Base-by-base conservation (phyloP, 2,797 vertebrate genomes). In the Sciaenops ocellatus region DNA sequence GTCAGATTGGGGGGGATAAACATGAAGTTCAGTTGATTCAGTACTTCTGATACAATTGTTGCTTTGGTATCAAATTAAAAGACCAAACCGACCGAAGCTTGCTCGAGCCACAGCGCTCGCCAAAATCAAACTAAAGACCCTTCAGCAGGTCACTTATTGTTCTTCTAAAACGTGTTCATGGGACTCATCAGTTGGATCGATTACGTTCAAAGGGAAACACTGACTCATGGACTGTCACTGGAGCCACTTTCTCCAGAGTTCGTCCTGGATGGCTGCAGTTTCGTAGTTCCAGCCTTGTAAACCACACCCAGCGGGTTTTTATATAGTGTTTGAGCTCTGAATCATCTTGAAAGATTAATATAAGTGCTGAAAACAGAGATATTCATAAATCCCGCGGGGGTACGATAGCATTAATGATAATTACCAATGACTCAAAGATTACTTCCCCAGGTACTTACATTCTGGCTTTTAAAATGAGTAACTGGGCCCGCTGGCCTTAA, bases 381-480 rank as follows among this genome's bases (percentile, higher is more conserved):
- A 54, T 34, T 63, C 11, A 34, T 22, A n/a, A 0, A 41, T 54
- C 73, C 77, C 50, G 15, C 11, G 73, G 41, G 73, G 28, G 12
- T 28, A 16, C 55, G 71, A 75, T 16, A 50, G 30, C 44, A 79
- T 61, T 60, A 52, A 50, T 41, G 28, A 56, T 73, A n/a, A 68
- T 52, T 41, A 54, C 18, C 44, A n/a, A 1, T 55, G 68, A 62
- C 42, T 76, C 62, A 56, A 56, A 44, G 51, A 48, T 81, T 44
- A 54, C 63, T 51, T 75, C 76, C 57, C 79, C 51, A 56, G 63
- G 52, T 69, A 56, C 18, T 57, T 3, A 34, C 60, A 70, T 55
- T 60, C 57, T 69, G 82, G 57, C 34, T 48, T 79, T 64, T 56
- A 51, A 59, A 57, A 15, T 3, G 0, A 46, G 60, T 62, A 48